Evolutionary conservation across 2,888 invertebrate genomes (phyloP).

Genomic region (Kuschelorhynchus macadamiae): DNA sequence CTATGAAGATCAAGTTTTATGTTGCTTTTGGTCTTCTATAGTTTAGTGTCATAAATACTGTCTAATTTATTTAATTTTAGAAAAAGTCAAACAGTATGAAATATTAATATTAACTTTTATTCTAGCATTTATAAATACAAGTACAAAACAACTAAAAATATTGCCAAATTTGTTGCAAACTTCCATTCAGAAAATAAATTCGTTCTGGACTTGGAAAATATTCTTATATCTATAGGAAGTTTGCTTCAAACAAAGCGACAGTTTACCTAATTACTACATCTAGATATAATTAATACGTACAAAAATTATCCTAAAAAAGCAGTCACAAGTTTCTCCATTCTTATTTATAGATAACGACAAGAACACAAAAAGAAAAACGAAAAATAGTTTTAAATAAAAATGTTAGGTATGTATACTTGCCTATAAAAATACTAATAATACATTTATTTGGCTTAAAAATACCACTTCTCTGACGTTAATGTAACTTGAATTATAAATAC

Average conservation of each 20-base stretch:
- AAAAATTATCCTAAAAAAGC: conserved; percentile 37
- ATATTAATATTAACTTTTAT: not conserved
- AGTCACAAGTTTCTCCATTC: conserved; percentile 44
- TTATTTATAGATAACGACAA: conserved; percentile 11
- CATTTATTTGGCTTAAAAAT: conserved; percentile 39
- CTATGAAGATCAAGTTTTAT: no score
- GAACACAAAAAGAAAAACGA: conserved; percentile 19
- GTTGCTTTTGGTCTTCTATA: no score
- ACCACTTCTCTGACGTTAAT: conserved; percentile 41
- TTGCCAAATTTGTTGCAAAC: not conserved
- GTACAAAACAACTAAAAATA: not conserved
- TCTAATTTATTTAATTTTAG: no score
- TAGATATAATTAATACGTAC: conserved; percentile 34
- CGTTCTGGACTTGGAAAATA: no score
- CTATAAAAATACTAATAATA: conserved; percentile 28
- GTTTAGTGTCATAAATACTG: no score
- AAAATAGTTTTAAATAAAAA: not conserved
- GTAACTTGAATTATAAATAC: conserved; percentile 32
- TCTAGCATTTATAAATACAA: not conserved
- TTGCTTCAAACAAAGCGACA: not conserved
- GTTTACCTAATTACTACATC: not conserved
- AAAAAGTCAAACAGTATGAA: no score
- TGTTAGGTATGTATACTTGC: conserved; percentile 19
- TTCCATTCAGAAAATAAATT: not conserved
- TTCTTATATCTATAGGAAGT: not conserved